Evolutionary conservation across 2,888 invertebrate species (phyloP), one percentile per base, ranked within the genome.

Genomic region (Fragum whitleyi): DNA sequence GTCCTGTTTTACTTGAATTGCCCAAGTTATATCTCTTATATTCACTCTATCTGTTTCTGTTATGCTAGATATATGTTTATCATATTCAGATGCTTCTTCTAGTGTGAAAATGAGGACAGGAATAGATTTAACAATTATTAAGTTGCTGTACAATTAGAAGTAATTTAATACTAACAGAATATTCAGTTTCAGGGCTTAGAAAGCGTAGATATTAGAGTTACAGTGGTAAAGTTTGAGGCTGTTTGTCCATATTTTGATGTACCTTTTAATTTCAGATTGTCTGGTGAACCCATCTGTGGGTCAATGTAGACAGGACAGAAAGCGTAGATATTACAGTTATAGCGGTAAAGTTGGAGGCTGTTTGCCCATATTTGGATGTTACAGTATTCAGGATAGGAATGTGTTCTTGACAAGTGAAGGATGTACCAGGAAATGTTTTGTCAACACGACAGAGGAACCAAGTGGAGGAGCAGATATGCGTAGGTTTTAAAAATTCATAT

Each of bases 321-420:
- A 78, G 61, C 19, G 53, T 3, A 23, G 39, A 2, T 81, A 73
- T 28, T 78, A 65, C 61, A 81, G 74, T 39, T 81, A 81, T 47
- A 74, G 74, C 29, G 74, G 81, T 23, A 81, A 81, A 69, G 78
- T 78, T 0, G 81, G 81, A 3, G 78, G 74, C 55, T 81, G 81
- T 65, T 42, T 47, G 11, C 72, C 75, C 47, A 73, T 81, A 42
- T 78, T 51, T 72, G 81, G 81, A 28, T 81, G 81, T 62, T 81
- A 78, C 36, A 72, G 78, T 28, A 55, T 76, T 26, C 53, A 73
- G 21, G 81, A 81, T 55, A 65, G 81, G 14, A 81, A 81, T 59
- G 76, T 81, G n/a, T 81, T 75, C 57, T 19, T 68, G 2, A 78
- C 81, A 11, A 68, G 28, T 26, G 67, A 78, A 23, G 76, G 74